Conservation (phyloP, 2,797 vertebrate species). For the Enteromius trimaculatus region DNA sequence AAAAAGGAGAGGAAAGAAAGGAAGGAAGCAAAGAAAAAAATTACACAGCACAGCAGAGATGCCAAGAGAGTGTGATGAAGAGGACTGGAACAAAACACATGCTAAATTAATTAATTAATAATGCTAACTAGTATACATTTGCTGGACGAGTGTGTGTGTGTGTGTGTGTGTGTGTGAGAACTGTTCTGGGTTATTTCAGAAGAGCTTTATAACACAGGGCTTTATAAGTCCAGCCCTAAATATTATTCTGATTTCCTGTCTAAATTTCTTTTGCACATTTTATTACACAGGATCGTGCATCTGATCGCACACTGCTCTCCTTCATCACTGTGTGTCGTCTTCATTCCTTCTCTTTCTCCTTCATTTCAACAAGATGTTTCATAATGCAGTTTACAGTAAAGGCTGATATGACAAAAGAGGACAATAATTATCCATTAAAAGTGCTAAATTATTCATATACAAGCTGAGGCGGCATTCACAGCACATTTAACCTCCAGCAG, state of each 20-base stretch:
- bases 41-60: slow-evolving; percentile 72
- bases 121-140: slow-evolving; percentile 1
- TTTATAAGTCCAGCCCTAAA: background rate
- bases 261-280: background rate
- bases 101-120: slow-evolving; percentile 42
- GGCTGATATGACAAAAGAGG: background rate
- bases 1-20: slow-evolving; percentile 60
- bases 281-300: background rate
- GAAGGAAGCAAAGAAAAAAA: slow-evolving; percentile 49
- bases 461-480: background rate
- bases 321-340: background rate
- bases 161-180: background rate
- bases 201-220: background rate
- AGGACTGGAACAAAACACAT: slow-evolving; percentile 43
- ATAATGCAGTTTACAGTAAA: background rate
- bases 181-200: background rate
- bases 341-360: background rate
- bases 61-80: slow-evolving; percentile 63
- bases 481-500: background rate
- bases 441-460: background rate
- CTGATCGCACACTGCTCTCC: background rate
- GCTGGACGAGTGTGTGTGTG: background rate
- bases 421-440: background rate
- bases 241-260: background rate
- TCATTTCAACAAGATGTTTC: background rate